Evolutionary conservation across 2,113 vertebrate species (phyloP).

Genomic region (Kryptolebias marmoratus): DNA sequence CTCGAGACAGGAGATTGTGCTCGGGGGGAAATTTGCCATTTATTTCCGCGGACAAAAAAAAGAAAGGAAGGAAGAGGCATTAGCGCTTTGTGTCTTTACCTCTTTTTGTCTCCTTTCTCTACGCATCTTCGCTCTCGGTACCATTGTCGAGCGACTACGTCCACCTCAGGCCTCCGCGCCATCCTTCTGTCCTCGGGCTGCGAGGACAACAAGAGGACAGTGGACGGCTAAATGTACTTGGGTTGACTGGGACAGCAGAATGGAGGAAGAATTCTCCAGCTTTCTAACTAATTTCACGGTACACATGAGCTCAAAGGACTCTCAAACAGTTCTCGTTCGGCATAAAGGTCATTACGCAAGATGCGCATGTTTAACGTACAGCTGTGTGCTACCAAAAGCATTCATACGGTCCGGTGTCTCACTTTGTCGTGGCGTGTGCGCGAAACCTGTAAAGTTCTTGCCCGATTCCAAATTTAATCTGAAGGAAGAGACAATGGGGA

Average conservation of each 20-base stretch:
- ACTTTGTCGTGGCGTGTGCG: conserved; percentile 3
- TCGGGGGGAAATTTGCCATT: conserved; percentile 77
- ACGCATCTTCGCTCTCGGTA: conserved; percentile 55
- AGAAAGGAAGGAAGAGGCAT: conserved; percentile 51
- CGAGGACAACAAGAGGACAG: conserved; percentile 27
- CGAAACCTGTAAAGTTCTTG: conserved; percentile 19
- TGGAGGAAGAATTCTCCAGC: conserved; percentile 41
- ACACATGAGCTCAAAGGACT: conserved; percentile 23
- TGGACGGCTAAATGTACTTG: conserved; percentile 45
- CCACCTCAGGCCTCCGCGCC: conserved; percentile 51
- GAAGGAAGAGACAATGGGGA: conserved; percentile 46
- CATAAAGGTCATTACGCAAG: background rate
- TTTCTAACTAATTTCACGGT: conserved; percentile 34
- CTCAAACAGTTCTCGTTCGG: conserved; percentile 1
- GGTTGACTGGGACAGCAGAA: conserved; percentile 29
- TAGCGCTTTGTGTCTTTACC: conserved; percentile 56
- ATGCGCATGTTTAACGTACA: conserved; percentile 16
- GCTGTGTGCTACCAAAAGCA: conserved; percentile 20
- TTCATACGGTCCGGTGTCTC: conserved; percentile 12
- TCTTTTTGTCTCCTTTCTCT: conserved; percentile 64
- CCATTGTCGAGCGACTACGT: conserved; percentile 55
- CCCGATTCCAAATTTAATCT: conserved; percentile 50
- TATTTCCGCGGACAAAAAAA: conserved; percentile 61
- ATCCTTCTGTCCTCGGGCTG: conserved; percentile 55
- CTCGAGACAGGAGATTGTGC: conserved; percentile 64